phyloP scores from a whole-genome alignment of 2,797 vertebrate species.

The Bradypodion pumilum region DNA sequence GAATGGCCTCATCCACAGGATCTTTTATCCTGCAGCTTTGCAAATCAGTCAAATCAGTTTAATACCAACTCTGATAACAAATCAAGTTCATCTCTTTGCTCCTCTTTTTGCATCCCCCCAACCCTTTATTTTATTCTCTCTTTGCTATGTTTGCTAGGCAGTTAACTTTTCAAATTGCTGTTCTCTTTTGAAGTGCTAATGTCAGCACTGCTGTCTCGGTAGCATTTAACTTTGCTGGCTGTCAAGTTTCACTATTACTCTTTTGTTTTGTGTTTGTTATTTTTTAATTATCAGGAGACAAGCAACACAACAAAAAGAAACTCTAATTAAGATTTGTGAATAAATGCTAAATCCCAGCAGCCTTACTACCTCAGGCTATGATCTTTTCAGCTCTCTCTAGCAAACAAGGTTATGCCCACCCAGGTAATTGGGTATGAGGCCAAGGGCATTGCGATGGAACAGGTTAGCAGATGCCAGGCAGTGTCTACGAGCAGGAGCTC shows the following conservation, averaged over 20 bases:
- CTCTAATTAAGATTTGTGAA: constrained; percentile 58
- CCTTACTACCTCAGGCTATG: constrained; percentile 37
- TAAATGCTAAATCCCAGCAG: constrained; percentile 59
- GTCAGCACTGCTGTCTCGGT: constrained; percentile 54
- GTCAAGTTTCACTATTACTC: constrained; percentile 50
- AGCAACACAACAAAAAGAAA: constrained; percentile 32
- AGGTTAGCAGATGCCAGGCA: constrained; percentile 9
- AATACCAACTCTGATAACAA: constrained; percentile 7
- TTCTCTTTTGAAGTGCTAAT: constrained; percentile 73
- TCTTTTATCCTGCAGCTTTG: neutral
- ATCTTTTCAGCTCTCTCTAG: constrained; percentile 53
- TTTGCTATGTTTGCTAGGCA: constrained; percentile 59
- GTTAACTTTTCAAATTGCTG: constrained; percentile 71
- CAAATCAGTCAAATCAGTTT: neutral
- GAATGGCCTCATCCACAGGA: neutral
- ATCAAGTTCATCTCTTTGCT: constrained; percentile 28
- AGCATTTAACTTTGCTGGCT: constrained; percentile 51
- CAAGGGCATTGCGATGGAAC: constrained; percentile 4
- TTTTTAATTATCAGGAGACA: constrained; percentile 51
- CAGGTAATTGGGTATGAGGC: constrained; percentile 55
- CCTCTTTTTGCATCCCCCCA: constrained; percentile 21
- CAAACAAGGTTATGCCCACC: constrained; percentile 33
- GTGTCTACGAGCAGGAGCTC: neutral
- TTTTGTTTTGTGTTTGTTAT: constrained; percentile 50
- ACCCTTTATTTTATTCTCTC: constrained; percentile 48